Evolutionary conservation across 1,140 invertebrate species (phyloP).

Genomic region (Drosophila lowei): DNA sequence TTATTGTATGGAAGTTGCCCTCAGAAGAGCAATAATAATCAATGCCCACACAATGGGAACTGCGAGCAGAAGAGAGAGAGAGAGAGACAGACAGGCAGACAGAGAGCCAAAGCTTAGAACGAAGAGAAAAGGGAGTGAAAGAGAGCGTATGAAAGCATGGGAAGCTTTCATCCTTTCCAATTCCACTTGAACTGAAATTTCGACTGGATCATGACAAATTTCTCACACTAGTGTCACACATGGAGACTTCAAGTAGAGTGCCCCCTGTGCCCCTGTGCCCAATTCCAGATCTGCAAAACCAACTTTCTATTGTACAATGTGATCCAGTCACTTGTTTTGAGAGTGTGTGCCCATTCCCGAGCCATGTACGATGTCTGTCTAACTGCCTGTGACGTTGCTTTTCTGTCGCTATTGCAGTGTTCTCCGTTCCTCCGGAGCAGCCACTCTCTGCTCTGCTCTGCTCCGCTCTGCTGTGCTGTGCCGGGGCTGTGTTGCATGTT

Average conservation of each 20-base stretch:
- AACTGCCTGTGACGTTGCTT: constrained; percentile 67
- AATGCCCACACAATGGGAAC: too few species aligned
- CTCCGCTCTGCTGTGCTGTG: background rate
- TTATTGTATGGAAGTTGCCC: too few species aligned
- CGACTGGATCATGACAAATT: constrained; percentile 28
- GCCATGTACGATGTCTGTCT: constrained; percentile 58
- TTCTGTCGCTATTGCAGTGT: background rate
- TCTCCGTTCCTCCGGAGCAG: too few species aligned
- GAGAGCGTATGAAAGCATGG: too few species aligned
- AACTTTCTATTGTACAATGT: constrained; percentile 63
- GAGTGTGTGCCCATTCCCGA: constrained; percentile 56
- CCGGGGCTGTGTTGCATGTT: constrained; percentile 29
- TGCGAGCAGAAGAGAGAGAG: too few species aligned
- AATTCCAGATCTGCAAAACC: constrained; percentile 42
- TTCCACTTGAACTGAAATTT: background rate
- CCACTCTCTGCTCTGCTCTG: constrained; percentile 33
- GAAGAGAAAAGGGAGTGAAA: too few species aligned
- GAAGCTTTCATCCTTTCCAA: too few species aligned
- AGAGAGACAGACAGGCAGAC: too few species aligned
- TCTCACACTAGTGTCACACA: constrained; percentile 47
- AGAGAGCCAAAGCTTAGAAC: too few species aligned
- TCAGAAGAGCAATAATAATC: too few species aligned
- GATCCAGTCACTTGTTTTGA: constrained; percentile 60
- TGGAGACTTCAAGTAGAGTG: background rate
- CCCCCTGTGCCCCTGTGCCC: constrained; percentile 9